Evolutionary conservation across 1,140 invertebrate genomes (phyloP).

Genomic region (Drusus annulatus): DNA sequence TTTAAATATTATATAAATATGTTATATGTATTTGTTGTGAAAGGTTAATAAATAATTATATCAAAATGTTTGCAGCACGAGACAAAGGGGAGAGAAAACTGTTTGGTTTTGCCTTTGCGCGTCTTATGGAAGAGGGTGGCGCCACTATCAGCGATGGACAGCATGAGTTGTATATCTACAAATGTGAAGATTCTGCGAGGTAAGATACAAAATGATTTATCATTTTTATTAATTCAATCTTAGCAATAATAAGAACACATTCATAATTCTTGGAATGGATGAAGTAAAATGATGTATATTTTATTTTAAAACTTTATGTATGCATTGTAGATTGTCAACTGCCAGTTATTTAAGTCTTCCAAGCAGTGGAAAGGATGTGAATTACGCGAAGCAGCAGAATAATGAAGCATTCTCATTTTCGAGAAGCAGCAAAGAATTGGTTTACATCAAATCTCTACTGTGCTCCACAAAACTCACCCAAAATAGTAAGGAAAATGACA

Average conservation of each 20-base stretch:
- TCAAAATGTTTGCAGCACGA: constrained; percentile 74
- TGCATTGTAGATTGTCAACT: constrained; percentile 75
- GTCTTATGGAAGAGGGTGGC: constrained; percentile 91
- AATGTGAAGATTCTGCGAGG: constrained; percentile 87
- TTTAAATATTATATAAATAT: too few relatives aligned
- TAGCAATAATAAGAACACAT: too few relatives aligned
- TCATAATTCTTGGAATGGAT: too few relatives aligned
- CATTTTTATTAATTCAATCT: too few relatives aligned
- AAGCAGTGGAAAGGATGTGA: constrained; percentile 78
- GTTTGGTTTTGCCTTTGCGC: constrained; percentile 93
- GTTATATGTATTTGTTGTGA: too few relatives aligned
- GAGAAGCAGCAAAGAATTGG: constrained; percentile 87
- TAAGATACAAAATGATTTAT: constrained; percentile 56
- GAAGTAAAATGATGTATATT: not conserved
- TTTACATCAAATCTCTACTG: constrained; percentile 86
- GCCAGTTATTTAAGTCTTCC: constrained; percentile 83
- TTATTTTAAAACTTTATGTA: not conserved
- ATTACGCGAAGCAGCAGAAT: constrained; percentile 77
- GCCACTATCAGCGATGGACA: constrained; percentile 89
- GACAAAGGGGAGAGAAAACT: constrained; percentile 94
- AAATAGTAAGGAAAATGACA: constrained; percentile 76
- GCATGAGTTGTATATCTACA: constrained; percentile 93
- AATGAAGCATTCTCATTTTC: constrained; percentile 80
- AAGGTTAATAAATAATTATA: too few relatives aligned
- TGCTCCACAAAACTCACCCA: constrained; percentile 97